Evolutionary conservation across 1,140 invertebrate genomes (phyloP).

Genomic region (Lordiphosa collinella): DNA sequence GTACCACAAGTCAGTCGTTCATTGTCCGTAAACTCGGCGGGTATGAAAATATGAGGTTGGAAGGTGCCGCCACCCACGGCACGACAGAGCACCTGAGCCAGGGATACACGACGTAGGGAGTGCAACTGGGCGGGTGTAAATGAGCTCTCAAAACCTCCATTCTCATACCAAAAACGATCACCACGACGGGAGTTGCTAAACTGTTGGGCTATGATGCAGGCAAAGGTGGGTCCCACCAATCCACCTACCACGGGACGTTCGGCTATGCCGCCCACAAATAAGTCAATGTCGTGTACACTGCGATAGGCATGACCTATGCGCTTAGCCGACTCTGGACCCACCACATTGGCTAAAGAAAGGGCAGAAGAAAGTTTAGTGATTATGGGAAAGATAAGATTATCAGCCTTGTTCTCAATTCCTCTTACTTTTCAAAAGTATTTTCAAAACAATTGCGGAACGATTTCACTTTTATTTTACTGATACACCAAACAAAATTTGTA

Average conservation of each 20-base stretch:
- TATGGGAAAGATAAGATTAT: background rate
- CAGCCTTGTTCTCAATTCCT: no score
- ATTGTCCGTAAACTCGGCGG: conserved; percentile 63
- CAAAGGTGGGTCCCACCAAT: conserved; percentile 96
- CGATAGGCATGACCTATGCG: conserved; percentile 85
- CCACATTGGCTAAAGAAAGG: conserved; percentile 81
- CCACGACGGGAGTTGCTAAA: conserved; percentile 93
- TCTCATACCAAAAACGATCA: conserved; percentile 96
- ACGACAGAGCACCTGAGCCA: conserved; percentile 92
- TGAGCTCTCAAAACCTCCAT: conserved; percentile 85
- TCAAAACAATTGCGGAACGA: no score
- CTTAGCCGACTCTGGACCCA: conserved; percentile 84
- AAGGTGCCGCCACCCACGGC: conserved; percentile 70
- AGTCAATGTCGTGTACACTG: conserved; percentile 91
- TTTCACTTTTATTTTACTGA: no score
- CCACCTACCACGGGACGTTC: conserved; percentile 90
- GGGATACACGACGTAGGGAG: conserved; percentile 88
- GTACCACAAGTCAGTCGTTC: conserved; percentile 65
- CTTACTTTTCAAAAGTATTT: no score
- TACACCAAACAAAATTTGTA: no score
- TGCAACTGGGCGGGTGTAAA: conserved; percentile 92
- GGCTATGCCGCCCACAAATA: conserved; percentile 93
- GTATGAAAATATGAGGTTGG: conserved; percentile 76
- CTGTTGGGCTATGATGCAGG: conserved; percentile 96
- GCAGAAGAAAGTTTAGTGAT: background rate